Evolutionary conservation across 2,888 invertebrate species (phyloP).

Genomic region (Liopterus haemorrhoidalis): DNA sequence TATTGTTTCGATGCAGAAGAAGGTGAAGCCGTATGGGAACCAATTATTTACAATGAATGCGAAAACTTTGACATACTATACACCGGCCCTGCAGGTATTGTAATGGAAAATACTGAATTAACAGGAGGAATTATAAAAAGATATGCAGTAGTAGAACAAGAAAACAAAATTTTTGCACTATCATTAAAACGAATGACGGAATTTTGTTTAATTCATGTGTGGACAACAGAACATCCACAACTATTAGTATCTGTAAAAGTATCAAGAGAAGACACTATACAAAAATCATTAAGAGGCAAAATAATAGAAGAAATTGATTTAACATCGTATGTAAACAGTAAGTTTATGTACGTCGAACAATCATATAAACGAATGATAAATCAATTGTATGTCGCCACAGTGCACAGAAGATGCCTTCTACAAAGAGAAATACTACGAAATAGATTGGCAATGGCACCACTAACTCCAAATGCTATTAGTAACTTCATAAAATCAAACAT

Average conservation of each 20-base stretch:
- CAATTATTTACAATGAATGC: not conserved
- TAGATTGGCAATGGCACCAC: constrained; percentile 17
- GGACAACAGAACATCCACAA: constrained; percentile 3
- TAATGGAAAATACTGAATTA: not conserved
- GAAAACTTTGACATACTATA: constrained; percentile 9
- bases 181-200: constrained; percentile 3
- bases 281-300: constrained; percentile 2
- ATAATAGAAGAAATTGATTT: constrained; percentile 18
- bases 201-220: not conserved
- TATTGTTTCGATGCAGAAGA: constrained; percentile 23
- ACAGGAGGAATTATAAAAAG: not conserved
- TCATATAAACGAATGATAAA: constrained; percentile 17
- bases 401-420: constrained; percentile 13
- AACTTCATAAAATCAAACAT: constrained; percentile 21
- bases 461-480: constrained; percentile 22
- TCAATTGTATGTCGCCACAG: constrained; percentile 8
- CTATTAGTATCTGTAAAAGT: not conserved
- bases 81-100: constrained; percentile 13
- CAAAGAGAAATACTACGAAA: constrained; percentile 22
- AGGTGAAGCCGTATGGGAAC: constrained; percentile 22
- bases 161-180: constrained; percentile 20
- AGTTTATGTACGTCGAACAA: constrained; percentile 21
- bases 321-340: constrained; percentile 21
- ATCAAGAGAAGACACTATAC: constrained; percentile 1
- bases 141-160: constrained; percentile 20